A percentile compares a stretch with the other conserved stretches of the same genome.
phyloP scores from a whole-genome alignment of 2,113 vertebrate genomes.

The human (Homo sapiens) region GRCh38 chr15:26638001-26638500 shows the following conservation, averaged over 20 bases:
- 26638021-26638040: background rate
- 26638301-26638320: background rate
- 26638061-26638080: background rate
- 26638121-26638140: background rate
- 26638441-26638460: background rate
- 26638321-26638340: background rate
- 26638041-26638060: background rate
- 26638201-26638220: background rate
- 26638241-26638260: background rate
- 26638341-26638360: too few relatives aligned
- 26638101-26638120: background rate
- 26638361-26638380: fast-evolving
- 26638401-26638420: background rate
- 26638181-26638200: background rate
- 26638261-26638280: background rate
- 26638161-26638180: background rate
- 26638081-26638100: background rate
- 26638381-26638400: fast-evolving
- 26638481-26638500: background rate
- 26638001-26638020: too few relatives aligned
- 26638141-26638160: background rate
- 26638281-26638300: background rate
- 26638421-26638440: background rate
- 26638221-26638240: background rate
- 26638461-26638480: background rate